A percentile compares a stretch with the other conserved stretches of the same genome.
These are phyloP conservation scores for Drosophila prosaltans DNA, from an alignment of 1,140 invertebrate genomes.

Conservation along the genomic window DNA sequence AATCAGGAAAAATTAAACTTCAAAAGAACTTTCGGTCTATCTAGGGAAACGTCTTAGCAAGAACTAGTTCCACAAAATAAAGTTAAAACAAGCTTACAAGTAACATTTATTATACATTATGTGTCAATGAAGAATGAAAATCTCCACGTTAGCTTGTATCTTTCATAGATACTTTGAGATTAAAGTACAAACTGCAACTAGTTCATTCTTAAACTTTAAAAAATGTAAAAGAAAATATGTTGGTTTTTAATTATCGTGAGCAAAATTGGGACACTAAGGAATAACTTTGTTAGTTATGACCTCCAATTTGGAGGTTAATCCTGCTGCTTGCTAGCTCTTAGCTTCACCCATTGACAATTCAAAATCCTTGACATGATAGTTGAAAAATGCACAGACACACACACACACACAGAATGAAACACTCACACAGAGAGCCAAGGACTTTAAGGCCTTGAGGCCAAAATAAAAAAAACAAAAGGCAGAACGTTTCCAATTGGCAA, in stretches of 20 bases:
- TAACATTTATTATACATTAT: too few species aligned
- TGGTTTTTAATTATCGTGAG: background rate
- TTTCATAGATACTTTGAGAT: too few species aligned
- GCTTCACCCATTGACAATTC: background rate
- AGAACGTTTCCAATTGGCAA: background rate
- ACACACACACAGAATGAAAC: background rate
- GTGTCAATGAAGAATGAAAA: too few species aligned
- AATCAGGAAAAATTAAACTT: too few species aligned
- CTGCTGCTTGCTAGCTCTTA: background rate
- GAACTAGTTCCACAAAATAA: too few species aligned
- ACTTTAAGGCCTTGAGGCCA: background rate
- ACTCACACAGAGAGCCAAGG: conserved; percentile 1
- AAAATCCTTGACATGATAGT: conserved; percentile 19
- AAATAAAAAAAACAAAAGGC: background rate
- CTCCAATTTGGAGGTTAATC: conserved; percentile 12
- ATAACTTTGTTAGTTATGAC: background rate
- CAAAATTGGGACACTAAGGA: background rate
- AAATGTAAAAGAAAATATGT: background rate
- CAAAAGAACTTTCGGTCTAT: too few species aligned
- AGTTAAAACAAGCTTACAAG: too few species aligned
- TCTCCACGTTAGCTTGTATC: too few species aligned
- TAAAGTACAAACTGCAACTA: too few species aligned
- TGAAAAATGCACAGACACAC: background rate
- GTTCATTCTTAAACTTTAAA: background rate
- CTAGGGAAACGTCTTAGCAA: too few species aligned